Evolutionary conservation across 2,113 vertebrate species (phyloP).

Genomic region (Aptenodytes patagonicus): DNA sequence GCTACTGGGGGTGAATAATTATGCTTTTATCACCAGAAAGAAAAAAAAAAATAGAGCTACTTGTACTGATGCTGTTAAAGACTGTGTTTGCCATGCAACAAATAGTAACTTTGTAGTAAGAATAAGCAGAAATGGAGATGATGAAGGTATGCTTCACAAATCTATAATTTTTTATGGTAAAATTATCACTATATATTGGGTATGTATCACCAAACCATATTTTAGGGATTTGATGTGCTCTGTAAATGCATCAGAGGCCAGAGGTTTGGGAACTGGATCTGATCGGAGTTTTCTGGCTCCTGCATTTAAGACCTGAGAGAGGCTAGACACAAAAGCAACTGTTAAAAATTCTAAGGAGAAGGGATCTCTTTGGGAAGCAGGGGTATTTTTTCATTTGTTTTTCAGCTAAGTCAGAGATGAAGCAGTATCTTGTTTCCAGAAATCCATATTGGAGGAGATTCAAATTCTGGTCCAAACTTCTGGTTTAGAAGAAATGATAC

Average conservation of each 20-base stretch:
- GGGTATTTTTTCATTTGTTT: not conserved
- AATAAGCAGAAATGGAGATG: not conserved
- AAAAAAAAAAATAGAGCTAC: not conserved
- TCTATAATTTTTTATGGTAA: not conserved
- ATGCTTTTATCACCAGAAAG: not conserved
- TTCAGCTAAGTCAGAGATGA: not conserved
- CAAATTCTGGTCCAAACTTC: not conserved
- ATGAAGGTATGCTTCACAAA: not conserved
- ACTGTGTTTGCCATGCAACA: not conserved
- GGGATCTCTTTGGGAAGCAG: not conserved
- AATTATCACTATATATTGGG: not conserved
- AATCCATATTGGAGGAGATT: not conserved
- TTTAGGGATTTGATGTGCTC: not conserved
- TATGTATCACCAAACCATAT: not conserved
- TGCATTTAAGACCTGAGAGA: not conserved
- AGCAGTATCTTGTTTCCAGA: not conserved
- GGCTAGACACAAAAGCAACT: not conserved
- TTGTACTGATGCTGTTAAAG: not conserved
- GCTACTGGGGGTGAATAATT: not conserved
- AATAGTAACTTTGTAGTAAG: not conserved
- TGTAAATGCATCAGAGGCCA: not conserved
- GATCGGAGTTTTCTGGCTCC: not conserved
- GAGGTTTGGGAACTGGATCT: not conserved
- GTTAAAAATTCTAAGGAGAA: not conserved
- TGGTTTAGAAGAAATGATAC: not conserved